Conservation (phyloP, 2,113 vertebrate genomes). For the Semicossyphus pulcher region DNA sequence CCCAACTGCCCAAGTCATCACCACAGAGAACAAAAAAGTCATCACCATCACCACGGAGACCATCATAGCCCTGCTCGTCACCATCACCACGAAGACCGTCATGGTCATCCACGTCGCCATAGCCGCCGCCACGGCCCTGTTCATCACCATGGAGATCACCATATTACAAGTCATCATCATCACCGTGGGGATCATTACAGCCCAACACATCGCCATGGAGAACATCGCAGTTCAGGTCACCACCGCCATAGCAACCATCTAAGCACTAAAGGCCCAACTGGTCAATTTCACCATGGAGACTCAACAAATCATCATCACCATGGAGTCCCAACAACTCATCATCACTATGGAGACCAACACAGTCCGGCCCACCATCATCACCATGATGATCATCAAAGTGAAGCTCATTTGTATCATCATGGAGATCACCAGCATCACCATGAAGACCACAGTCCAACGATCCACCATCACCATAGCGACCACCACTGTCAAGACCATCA, state of each 20-base stretch:
- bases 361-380: constrained; percentile 27
- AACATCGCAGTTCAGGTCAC: not conserved
- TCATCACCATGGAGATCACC: constrained; percentile 17
- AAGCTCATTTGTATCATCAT: constrained; percentile 21
- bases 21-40: not conserved
- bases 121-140: not conserved
- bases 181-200: not conserved
- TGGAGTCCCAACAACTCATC: not conserved
- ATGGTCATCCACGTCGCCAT: not conserved
- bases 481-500: constrained; percentile 7
- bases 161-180: not conserved
- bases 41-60: not conserved
- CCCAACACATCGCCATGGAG: constrained; percentile 1
- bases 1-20: not conserved
- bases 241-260: not conserved
- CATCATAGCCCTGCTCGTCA: not conserved
- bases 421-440: constrained; percentile 9
- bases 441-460: constrained; percentile 7
- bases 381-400: not conserved
- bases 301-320: constrained; percentile 17
- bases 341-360: constrained; percentile 22
- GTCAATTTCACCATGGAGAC: constrained; percentile 22
- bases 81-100: constrained; percentile 13
- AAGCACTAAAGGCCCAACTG: no score
- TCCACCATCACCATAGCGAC: constrained; percentile 29